Evolutionary conservation across 2,113 vertebrate species (phyloP).

Genomic region (Albula glossodonta): DNA sequence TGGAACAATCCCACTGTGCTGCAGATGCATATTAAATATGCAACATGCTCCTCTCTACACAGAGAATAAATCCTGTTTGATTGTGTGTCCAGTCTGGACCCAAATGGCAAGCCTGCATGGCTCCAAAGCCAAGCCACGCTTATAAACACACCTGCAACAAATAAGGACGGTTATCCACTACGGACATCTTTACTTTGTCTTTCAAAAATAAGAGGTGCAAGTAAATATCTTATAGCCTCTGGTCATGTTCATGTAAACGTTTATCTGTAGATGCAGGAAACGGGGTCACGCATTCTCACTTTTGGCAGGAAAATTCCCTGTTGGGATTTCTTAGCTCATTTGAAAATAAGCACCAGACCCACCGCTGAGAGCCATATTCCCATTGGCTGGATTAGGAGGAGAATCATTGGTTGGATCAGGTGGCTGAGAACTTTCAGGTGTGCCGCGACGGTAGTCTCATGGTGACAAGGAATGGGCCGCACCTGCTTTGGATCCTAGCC

Average conservation of each 20-base stretch:
- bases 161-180: not conserved
- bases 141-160: not conserved
- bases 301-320: not conserved
- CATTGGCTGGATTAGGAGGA: not conserved
- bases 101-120: not conserved
- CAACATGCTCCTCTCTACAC: not conserved
- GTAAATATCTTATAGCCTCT: not conserved
- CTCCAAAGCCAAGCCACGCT: not conserved
- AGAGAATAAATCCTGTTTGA: not conserved
- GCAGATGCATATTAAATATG: not conserved
- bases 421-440: not conserved
- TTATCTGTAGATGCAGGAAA: not conserved
- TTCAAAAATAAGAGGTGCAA: not conserved
- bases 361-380: not conserved
- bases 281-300: not conserved
- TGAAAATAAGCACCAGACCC: not conserved
- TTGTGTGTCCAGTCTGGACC: not conserved
- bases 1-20: not conserved
- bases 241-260: not conserved
- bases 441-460: not conserved
- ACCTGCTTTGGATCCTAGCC: not conserved
- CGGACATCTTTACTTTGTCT: not conserved
- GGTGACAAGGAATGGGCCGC: not conserved
- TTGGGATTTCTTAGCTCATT: not conserved
- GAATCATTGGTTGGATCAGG: not conserved